Conservation (phyloP, 2,113 vertebrate species). For the Otolemur garnettii region DNA sequence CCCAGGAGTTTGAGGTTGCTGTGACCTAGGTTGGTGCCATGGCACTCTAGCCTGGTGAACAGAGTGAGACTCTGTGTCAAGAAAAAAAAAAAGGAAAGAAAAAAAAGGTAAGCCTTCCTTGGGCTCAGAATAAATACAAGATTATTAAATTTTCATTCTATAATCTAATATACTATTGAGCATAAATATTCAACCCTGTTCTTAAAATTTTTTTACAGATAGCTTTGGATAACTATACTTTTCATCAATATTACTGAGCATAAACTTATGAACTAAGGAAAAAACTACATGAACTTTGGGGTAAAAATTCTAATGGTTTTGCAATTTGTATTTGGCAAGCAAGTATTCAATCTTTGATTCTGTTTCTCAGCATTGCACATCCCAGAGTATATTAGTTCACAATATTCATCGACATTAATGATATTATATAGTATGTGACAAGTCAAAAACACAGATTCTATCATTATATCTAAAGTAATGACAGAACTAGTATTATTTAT, state of each 20-base stretch:
- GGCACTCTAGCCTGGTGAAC: too few species aligned
- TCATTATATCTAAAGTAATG: slow-evolving; percentile 35
- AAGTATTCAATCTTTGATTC: neutral
- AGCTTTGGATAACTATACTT: slow-evolving; percentile 20
- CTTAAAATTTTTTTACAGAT: slow-evolving; percentile 19
- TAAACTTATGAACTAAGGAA: neutral
- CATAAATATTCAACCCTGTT: neutral
- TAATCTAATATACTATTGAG: neutral
- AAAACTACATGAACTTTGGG: neutral
- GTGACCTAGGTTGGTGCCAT: too few species aligned
- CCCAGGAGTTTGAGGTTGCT: too few species aligned
- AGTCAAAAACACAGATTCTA: neutral
- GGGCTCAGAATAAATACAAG: neutral
- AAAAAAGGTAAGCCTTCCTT: neutral
- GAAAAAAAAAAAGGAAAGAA: neutral
- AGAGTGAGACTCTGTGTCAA: too few species aligned
- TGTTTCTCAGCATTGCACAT: neutral
- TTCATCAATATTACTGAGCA: neutral
- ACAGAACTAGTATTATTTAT: slow-evolving; percentile 20
- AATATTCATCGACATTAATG: neutral
- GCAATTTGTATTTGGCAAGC: neutral
- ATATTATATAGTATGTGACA: neutral
- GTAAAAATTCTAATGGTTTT: slow-evolving; percentile 2
- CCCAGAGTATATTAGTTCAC: neutral
- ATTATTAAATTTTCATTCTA: neutral